Base-by-base conservation (phyloP, 2,797 vertebrate species). In the Babyrousa celebensis region DNA sequence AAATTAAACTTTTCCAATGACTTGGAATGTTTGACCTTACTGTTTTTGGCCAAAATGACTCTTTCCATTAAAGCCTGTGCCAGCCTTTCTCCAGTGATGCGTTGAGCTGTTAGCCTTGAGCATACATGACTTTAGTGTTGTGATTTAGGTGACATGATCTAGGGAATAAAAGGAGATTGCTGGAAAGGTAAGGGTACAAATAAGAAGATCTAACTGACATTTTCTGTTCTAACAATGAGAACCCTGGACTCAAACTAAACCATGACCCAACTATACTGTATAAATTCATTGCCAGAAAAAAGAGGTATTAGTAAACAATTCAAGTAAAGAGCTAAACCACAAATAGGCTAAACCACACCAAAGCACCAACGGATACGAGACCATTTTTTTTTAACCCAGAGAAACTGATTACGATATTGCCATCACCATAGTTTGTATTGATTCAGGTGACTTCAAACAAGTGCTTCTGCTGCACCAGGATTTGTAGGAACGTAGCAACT, bases 151-250 rank as follows among this genome's bases (percentile, higher is more conserved):
- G 75, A 94, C 14, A 36, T 89, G 25, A 87, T 75, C 7, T 12
- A 85, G n/a, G 23, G n/a, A 95, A 71, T 67, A 74, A 65, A 93
- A 56, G 67, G 18, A 78, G 43, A 72, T 27, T 92, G 52, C 25
- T 94, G 72, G 94, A 85, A 80, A 71, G 36, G 12, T 63, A 62
- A 10, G n/a, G 93, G 79, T 75, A 58, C 65, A 88, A 93, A 88
- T 95, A 85, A 75, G 7, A 91, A 87, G 21, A 17, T 58, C 21
- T 83, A 89, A 56, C 5, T 82, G 36, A 82, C 27, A 70, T 75
- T 80, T n/a, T 65, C 25, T 85, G 6, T 65, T 85, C 29, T 86
- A 95, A 62, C 36, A 67, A 72, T 72, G 23, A 90, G 58, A 77
- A 94, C 56, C 25, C 25, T 27, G 32, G 3, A 82, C 60, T 83